Evolutionary conservation across 1,140 invertebrate genomes (phyloP).

Genomic region (Drosophila gunungcola): DNA sequence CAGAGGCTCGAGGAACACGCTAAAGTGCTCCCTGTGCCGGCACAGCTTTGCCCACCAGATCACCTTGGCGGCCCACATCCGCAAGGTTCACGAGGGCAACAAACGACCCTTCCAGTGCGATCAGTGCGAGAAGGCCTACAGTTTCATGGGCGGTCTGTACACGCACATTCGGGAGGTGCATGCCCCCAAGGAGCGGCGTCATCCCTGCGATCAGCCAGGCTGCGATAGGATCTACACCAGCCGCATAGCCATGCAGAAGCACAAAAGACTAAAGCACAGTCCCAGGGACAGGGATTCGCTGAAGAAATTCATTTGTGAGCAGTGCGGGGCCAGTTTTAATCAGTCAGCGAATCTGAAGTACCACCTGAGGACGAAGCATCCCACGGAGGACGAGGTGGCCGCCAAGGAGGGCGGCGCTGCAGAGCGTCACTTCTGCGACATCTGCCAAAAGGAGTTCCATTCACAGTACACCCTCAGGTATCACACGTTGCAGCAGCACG

Average conservation of each 20-base stretch:
- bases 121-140: slow-evolving; percentile 77
- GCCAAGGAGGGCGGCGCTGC: slow-evolving; percentile 34
- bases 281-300: not conserved
- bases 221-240: slow-evolving; percentile 76
- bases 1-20: slow-evolving; percentile 52
- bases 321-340: slow-evolving; percentile 77
- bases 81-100: slow-evolving; percentile 75
- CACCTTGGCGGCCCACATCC: slow-evolving; percentile 69
- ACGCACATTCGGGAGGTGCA: slow-evolving; percentile 79
- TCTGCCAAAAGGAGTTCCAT: slow-evolving; percentile 76
- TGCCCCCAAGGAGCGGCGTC: slow-evolving; percentile 47
- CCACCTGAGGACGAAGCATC: slow-evolving; percentile 76
- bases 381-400: slow-evolving; percentile 65
- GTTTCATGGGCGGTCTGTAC: slow-evolving; percentile 77
- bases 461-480: slow-evolving; percentile 77
- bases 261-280: slow-evolving; percentile 72
- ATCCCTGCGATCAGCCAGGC: slow-evolving; percentile 61
- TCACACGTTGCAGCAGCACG: slow-evolving; percentile 74
- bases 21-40: slow-evolving; percentile 66
- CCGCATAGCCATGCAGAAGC: slow-evolving; percentile 71
- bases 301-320: slow-evolving; percentile 70
- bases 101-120: slow-evolving; percentile 74
- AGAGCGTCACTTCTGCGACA: slow-evolving; percentile 56
- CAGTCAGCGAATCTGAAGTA: slow-evolving; percentile 74
- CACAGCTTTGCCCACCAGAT: slow-evolving; percentile 71